Evolutionary conservation across 1,140 invertebrate species (phyloP), one percentile per base, ranked within the genome.

Genomic region (Hirudo medicinalis): DNA sequence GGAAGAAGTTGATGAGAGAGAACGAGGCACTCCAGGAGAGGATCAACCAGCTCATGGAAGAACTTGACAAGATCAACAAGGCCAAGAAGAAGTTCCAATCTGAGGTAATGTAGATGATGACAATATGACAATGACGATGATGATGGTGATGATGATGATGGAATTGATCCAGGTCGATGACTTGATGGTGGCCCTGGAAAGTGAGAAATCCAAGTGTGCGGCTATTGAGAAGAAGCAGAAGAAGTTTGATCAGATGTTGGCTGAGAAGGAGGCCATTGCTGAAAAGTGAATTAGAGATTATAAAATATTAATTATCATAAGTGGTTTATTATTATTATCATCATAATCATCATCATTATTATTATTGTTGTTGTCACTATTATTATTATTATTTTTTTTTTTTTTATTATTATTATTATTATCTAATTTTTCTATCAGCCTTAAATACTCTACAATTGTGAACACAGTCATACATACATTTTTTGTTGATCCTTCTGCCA

Each of bases 81-180:
- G 94, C 91, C 69, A 95, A 95, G 82, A 95, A 94, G 84, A 98
- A 98, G 79, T 86, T 97, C 86, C 91, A 97, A 78, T 91, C 92
- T 3, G 96, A 99, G 82, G 83, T 96, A 5, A 9, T 49, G 3
- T 5, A 5, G 43, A 11, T 49, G 43, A 49, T 49, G 43, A 49
- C 11, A 13, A 49, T 49, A 49, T 49, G 43, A 63, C 9, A 11
- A 63, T 27, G 25, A 63, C 11, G 43, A 13, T 49, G 43, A 49
- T 49, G 43, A 49, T 49, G 43, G 13, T 32, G n/a, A 22, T 29
- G 67, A 29, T 92, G 11, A 9, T 63, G 57, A 27, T 78, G 87
- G 88, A 5, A 63, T 63, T n/a, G 20, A 32, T 29, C 55, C 66
- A 78, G 79, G 77, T 84, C 27, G 84, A 84, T 71, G 84, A 85